Base-by-base conservation (phyloP, 1,140 invertebrate species). In the Drosophila lini region DNA sequence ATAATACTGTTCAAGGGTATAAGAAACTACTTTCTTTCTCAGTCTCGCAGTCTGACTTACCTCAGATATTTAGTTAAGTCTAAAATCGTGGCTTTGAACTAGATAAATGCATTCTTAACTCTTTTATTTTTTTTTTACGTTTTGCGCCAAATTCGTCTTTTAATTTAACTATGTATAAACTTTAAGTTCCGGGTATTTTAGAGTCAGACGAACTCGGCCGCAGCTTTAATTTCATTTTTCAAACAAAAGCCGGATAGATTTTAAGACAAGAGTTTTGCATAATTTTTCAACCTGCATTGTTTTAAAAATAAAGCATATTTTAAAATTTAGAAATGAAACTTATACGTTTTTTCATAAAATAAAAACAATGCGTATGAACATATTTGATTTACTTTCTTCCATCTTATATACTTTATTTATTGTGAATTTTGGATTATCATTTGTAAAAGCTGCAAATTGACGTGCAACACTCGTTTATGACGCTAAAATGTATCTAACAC, bases 401-500 rank as follows among this genome's bases (percentile, higher is more conserved):
- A 70, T 50, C 55, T 73, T 69, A 70, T 76, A 68, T 64, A 36
- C 55, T 65, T 71, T 70, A 42, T 82, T 86, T 80, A 86, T 86
- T 86, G 52, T 88, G 76, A 79, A 80, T 69, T 77, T 63, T 64
- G 55, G 68, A 53, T 70, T 63, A 69, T 80, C 71, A 70, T 65
- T 40, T 78, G 48, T 63, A 57, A 74, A 78, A 81, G 63, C 61
- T 74, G 70, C 69, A 61, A 63, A 31, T 28, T 65, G 50, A 44
- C 32, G 77, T 85, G 81, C 74, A 78, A 85, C 67, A 40, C 45
- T 73, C 40, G 61, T 60, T 59, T 60, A 78, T 77, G 83, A 88
- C 68, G 80, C 80, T 86, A 86, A 86, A 68, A 83, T 80, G 71
- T 91, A 83, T 83, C 90, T 91, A 91, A 91, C 68, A 90, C 90